Evolutionary conservation across 2,113 vertebrate genomes (phyloP).

Genomic region (Clarias gariepinus): DNA sequence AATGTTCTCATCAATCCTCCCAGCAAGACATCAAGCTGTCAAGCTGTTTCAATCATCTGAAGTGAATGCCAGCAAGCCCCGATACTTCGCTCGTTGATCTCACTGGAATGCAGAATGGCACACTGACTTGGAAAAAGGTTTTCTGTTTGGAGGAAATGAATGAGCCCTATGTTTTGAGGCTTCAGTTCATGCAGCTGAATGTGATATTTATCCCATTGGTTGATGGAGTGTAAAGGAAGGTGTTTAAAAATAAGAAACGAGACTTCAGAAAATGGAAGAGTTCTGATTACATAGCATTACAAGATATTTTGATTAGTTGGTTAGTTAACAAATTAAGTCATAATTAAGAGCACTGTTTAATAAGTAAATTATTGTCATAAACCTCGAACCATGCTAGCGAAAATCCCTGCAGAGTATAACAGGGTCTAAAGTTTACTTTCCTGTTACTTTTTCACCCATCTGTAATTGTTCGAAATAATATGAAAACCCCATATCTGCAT

Average conservation of each 20-base stretch:
- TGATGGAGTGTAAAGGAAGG: constrained; percentile 22
- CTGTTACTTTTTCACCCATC: background rate
- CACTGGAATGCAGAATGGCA: constrained; percentile 54
- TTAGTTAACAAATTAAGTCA: background rate
- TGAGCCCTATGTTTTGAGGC: constrained; percentile 45
- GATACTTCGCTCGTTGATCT: constrained; percentile 60
- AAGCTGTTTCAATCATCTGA: constrained; percentile 73
- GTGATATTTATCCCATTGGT: constrained; percentile 39
- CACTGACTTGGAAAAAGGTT: constrained; percentile 48
- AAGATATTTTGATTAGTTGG: constrained; percentile 14
- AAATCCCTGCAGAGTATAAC: background rate
- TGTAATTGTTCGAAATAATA: background rate
- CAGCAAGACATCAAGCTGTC: constrained; percentile 69
- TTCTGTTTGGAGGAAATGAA: constrained; percentile 48
- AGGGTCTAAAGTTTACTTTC: background rate
- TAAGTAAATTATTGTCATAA: background rate
- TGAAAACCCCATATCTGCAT: background rate
- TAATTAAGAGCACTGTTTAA: background rate
- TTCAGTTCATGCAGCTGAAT: constrained; percentile 47
- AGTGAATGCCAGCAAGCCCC: constrained; percentile 61
- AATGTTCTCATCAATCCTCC: constrained; percentile 76
- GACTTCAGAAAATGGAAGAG: constrained; percentile 18
- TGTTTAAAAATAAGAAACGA: background rate
- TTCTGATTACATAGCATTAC: constrained; percentile 14
- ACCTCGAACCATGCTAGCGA: background rate